Conservation (phyloP, 1,140 invertebrate genomes). For the Bathynomus jamesi region DNA sequence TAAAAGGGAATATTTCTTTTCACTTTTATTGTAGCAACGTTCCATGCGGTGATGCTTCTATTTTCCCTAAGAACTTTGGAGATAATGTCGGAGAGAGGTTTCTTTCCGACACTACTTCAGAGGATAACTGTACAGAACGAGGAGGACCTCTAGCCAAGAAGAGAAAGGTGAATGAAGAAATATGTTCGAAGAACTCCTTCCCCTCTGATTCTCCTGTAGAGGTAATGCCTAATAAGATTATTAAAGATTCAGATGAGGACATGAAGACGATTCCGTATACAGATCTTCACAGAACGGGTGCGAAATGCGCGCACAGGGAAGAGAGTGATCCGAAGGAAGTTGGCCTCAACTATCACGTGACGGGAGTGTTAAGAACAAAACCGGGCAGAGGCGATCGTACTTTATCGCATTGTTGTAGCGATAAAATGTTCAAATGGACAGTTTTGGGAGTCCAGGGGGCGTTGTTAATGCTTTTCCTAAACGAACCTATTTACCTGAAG, state of each 20-base stretch:
- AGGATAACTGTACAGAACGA: no score
- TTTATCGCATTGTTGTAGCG: constrained; percentile 81
- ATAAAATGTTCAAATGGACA: constrained; percentile 85
- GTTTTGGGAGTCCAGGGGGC: constrained; percentile 70
- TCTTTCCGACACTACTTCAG: no score
- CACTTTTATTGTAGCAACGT: constrained; percentile 79
- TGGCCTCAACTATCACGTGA: constrained; percentile 59
- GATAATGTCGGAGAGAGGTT: no score
- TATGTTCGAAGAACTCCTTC: no score
- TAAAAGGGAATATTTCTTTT: constrained; percentile 60
- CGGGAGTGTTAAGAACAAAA: constrained; percentile 72
- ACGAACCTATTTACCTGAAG: constrained; percentile 58
- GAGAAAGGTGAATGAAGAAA: no score
- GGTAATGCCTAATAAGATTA: no score
- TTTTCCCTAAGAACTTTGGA: constrained; percentile 54
- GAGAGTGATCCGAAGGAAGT: constrained; percentile 47
- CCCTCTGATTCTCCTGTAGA: no score
- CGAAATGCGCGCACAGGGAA: constrained; percentile 62
- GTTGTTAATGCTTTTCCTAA: constrained; percentile 60
- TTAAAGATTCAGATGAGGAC: no score
- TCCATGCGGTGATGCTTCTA: constrained; percentile 92
- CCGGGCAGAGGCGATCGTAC: constrained; percentile 86
- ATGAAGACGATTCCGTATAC: not conserved
- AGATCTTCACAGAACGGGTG: constrained; percentile 76
- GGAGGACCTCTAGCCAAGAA: no score